A percentile compares a stretch with the other conserved stretches of the same genome.
Evolutionary conservation across 2,797 vertebrate species (phyloP).

Genomic region (Allobates femoralis): DNA sequence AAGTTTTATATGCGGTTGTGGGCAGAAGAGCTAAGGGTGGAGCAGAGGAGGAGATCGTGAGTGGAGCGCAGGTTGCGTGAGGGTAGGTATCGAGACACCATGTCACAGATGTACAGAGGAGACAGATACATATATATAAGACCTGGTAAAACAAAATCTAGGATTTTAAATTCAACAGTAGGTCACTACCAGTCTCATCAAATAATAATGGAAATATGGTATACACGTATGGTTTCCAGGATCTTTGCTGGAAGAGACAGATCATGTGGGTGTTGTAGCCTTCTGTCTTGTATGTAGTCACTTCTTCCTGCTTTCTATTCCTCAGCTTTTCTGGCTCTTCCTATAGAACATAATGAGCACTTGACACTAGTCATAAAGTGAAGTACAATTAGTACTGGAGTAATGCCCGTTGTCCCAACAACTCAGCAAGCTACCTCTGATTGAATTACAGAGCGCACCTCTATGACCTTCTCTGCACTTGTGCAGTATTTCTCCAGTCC

Average conservation of each 20-base stretch:
- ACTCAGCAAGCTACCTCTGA: conserved; percentile 17
- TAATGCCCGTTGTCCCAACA: neutral
- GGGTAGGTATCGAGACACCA: too few relatives aligned
- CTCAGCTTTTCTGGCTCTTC: neutral
- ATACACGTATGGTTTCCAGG: neutral
- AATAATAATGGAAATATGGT: neutral
- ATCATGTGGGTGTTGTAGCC: neutral
- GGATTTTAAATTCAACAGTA: neutral
- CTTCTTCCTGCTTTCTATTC: conserved; percentile 1
- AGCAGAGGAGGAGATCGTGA: too few relatives aligned
- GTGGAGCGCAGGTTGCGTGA: too few relatives aligned
- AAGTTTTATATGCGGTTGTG: too few relatives aligned
- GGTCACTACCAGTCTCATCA: neutral
- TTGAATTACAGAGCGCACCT: conserved; percentile 29
- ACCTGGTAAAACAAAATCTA: neutral
- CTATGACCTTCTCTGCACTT: conserved; percentile 25
- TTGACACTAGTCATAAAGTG: conserved; percentile 26
- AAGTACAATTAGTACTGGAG: conserved; percentile 23
- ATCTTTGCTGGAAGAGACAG: neutral
- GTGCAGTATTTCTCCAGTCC: conserved; percentile 18
- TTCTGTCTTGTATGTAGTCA: neutral
- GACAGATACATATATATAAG: too few relatives aligned
- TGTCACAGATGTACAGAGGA: too few relatives aligned
- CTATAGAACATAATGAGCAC: conserved; percentile 1
- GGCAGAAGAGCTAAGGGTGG: too few relatives aligned